Conservation (phyloP, 2,113 vertebrate genomes). For the Dasyprocta punctata region DNA sequence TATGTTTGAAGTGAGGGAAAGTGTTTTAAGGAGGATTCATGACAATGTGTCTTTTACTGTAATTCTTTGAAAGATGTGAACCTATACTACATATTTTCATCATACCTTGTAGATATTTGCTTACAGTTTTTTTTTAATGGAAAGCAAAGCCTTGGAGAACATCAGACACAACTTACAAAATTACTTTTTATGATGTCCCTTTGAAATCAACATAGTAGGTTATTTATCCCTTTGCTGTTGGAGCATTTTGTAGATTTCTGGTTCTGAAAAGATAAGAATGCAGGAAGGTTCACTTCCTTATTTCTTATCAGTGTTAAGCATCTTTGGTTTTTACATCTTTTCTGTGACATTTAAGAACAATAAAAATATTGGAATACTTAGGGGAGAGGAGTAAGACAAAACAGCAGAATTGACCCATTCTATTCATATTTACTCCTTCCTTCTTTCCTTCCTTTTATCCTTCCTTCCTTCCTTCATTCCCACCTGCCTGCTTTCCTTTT, state of each 20-base stretch:
- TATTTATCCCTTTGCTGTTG: background rate
- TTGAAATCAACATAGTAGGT: background rate
- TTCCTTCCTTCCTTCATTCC: background rate
- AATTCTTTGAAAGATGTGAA: background rate
- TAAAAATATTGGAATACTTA: background rate
- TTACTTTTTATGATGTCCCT: background rate
- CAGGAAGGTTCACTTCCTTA: background rate
- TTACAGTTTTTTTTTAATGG: background rate
- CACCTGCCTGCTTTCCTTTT: too few relatives aligned
- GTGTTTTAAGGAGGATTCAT: background rate
- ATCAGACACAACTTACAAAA: background rate
- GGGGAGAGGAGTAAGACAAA: too few relatives aligned
- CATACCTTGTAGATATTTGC: background rate
- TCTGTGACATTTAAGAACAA: background rate
- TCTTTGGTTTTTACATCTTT: fast-evolving
- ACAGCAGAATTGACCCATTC: background rate
- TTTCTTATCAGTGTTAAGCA: background rate
- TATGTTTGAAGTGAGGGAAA: background rate
- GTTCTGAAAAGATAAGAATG: background rate
- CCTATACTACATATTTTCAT: background rate
- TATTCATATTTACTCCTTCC: background rate
- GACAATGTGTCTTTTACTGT: background rate
- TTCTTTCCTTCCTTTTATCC: too few relatives aligned
- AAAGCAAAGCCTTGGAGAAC: background rate
- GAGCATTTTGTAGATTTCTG: background rate